A percentile compares a stretch with the other conserved stretches of the same genome.
These are phyloP conservation scores for Nothobranchius kuhntae DNA, from an alignment of 2,113 vertebrate genomes.

Conservation along the genomic window DNA sequence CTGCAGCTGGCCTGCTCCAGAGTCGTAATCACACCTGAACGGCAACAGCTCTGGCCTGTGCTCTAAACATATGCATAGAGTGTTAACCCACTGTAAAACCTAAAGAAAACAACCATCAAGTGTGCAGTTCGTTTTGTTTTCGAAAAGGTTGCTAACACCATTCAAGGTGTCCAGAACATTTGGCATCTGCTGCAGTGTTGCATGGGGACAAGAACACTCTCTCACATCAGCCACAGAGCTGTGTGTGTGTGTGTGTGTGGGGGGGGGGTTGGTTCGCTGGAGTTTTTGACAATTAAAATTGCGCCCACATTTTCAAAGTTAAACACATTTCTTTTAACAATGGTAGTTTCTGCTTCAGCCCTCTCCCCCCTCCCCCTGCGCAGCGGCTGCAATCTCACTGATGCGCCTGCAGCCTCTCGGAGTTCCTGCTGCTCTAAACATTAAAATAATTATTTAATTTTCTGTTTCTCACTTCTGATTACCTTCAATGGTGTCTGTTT, in stretches of 20 bases:
- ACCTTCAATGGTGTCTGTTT: no score
- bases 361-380: no score
- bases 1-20: conserved; percentile 43
- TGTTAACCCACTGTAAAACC: neutral
- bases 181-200: conserved; percentile 46
- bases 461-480: no score
- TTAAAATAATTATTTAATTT: no score
- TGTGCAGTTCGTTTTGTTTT: conserved; percentile 3
- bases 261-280: conserved; percentile 52
- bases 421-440: no score
- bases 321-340: no score
- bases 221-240: conserved; percentile 29
- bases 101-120: conserved; percentile 18
- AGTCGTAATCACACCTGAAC: conserved; percentile 37
- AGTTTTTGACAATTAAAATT: no score
- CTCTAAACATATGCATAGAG: neutral
- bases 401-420: no score
- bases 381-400: no score
- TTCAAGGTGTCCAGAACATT: conserved; percentile 34
- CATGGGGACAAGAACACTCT: conserved; percentile 21
- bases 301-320: no score
- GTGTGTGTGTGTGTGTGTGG: conserved; percentile 28
- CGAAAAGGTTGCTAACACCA: conserved; percentile 14
- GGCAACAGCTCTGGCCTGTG: conserved; percentile 18
- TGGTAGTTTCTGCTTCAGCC: no score